These are phyloP conservation scores for Oxygymnocypris stewartii DNA, from an alignment of 2,113 vertebrate genomes.

Conservation along the genomic window DNA sequence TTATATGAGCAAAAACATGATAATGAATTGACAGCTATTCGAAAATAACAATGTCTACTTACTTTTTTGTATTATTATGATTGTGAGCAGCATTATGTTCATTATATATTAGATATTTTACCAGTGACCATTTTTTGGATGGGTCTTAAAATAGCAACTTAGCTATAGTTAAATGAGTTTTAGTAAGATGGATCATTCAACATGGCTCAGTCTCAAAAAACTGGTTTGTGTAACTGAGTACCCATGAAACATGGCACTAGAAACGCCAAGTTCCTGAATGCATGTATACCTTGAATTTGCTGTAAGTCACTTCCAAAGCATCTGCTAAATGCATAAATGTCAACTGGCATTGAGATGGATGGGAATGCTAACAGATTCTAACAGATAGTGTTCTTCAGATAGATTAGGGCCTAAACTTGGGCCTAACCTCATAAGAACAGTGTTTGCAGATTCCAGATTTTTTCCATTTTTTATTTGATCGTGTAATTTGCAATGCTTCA, in stretches of 20 bases:
- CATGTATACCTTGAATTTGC: background rate
- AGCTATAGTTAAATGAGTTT: background rate
- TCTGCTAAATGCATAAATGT: background rate
- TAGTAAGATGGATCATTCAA: background rate
- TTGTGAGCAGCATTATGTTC: background rate
- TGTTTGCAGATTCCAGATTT: background rate
- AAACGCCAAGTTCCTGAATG: background rate
- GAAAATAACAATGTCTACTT: background rate
- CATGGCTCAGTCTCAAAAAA: background rate
- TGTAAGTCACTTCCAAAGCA: background rate
- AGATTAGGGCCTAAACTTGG: background rate
- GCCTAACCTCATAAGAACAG: background rate
- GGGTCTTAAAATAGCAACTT: background rate
- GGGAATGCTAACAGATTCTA: background rate
- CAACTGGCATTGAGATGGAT: background rate
- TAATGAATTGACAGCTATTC: background rate
- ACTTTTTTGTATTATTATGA: background rate
- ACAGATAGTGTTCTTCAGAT: background rate
- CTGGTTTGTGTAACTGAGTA: background rate
- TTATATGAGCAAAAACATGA: background rate
- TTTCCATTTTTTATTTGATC: background rate
- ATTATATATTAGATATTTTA: background rate
- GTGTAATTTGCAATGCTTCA: background rate
- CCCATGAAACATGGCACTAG: background rate
- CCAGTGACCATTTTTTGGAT: background rate